A percentile compares a stretch with the other conserved stretches of the same genome.
Conservation (phyloP, 2,888 invertebrate genomes). For the Herminia tarsipennalis region DNA sequence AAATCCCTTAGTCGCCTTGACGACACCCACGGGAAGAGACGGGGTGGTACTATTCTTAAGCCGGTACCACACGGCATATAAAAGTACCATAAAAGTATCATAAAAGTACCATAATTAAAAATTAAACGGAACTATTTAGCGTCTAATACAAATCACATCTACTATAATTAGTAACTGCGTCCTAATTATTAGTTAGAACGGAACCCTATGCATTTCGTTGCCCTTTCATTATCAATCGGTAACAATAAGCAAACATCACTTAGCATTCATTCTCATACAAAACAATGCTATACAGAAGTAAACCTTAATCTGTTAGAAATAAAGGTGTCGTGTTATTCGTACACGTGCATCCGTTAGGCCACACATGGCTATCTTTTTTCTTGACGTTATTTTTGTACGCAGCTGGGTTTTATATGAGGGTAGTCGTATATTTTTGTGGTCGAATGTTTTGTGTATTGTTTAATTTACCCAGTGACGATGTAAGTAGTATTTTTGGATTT, state of each 20-base stretch:
- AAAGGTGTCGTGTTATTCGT: conserved; percentile 37
- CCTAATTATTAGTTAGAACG: conserved; percentile 26
- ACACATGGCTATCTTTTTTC: conserved; percentile 62
- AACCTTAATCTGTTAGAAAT: conserved; percentile 34
- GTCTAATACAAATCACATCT: conserved; percentile 15
- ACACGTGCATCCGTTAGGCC: conserved; percentile 50
- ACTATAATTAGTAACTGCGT: conserved; percentile 21
- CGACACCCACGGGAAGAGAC: too few species aligned
- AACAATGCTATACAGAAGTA: conserved; percentile 37
- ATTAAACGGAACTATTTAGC: conserved; percentile 9
- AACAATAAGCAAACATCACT: conserved; percentile 44
- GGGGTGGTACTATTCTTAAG: too few species aligned
- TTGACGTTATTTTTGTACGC: conserved; percentile 57
- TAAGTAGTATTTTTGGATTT: conserved; percentile 26
- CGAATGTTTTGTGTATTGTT: conserved; percentile 17
- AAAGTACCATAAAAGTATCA: too few species aligned
- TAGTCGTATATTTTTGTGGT: conserved; percentile 47
- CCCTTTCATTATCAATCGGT: conserved; percentile 40
- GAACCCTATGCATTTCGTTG: conserved; percentile 38
- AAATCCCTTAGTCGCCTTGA: too few species aligned
- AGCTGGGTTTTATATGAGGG: conserved; percentile 62
- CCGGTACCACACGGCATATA: too few species aligned
- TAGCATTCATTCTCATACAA: conserved; percentile 43
- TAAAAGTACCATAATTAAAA: not conserved
- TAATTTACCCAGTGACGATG: conserved; percentile 23